Conservation (phyloP, 2,888 invertebrate species). For the Trissolcus japonicus region DNA sequence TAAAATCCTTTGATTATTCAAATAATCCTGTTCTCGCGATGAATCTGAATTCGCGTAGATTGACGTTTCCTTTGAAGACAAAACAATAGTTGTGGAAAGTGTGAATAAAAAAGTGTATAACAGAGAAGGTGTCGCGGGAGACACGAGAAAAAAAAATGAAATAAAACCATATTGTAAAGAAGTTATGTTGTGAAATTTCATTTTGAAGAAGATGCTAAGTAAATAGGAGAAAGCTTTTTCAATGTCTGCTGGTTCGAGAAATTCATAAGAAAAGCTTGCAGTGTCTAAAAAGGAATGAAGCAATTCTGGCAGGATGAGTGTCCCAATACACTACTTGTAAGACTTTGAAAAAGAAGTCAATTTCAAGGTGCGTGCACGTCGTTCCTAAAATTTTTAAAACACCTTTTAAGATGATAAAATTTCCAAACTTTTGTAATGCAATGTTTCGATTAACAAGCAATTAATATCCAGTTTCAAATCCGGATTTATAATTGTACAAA, state of each 20-base stretch:
- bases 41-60: constrained; percentile 12
- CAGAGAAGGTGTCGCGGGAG: constrained; percentile 8
- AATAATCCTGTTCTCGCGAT: constrained; percentile 10
- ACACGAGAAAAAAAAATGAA: constrained; percentile 16
- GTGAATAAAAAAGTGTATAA: constrained; percentile 39
- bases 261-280: constrained; percentile 49
- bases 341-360: no score
- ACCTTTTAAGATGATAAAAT: no score
- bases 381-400: no score
- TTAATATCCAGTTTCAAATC: no score
- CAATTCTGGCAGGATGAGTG: constrained; percentile 50
- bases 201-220: constrained; percentile 62
- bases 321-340: constrained; percentile 34
- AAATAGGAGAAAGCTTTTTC: constrained; percentile 57
- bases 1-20: constrained; percentile 17
- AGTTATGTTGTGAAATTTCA: constrained; percentile 60
- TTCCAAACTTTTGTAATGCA: not conserved
- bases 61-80: constrained; percentile 2
- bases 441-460: not conserved
- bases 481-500: not conserved
- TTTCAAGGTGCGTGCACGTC: no score
- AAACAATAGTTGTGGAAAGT: constrained; percentile 16
- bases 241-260: constrained; percentile 46
- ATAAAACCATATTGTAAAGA: constrained; percentile 42
- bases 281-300: constrained; percentile 48